Conservation (phyloP, 2,797 vertebrate species). For the Smutsia gigantea region DNA sequence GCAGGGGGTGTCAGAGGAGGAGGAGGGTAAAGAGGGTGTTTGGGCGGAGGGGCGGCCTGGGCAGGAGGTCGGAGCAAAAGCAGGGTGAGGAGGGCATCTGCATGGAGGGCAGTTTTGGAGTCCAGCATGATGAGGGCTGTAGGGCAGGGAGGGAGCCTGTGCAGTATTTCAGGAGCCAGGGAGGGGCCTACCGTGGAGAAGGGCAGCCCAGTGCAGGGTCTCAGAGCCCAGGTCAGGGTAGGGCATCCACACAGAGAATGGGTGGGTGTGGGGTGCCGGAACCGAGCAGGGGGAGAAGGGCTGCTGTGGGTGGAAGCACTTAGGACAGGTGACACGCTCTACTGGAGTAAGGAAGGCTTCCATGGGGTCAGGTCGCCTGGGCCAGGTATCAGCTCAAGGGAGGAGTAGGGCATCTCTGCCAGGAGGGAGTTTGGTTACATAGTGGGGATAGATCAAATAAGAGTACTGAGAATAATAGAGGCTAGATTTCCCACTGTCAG, state of each 20-base stretch:
- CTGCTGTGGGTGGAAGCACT: neutral
- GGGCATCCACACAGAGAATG: neutral
- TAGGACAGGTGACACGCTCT: neutral
- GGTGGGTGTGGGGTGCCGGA: neutral
- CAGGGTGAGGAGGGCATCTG: neutral
- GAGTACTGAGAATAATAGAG: neutral
- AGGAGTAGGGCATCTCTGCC: neutral
- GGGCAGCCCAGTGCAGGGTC: neutral
- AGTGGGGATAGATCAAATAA: neutral
- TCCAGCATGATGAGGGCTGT: neutral
- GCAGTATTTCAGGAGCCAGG: neutral
- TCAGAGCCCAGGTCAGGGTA: neutral
- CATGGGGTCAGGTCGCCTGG: neutral
- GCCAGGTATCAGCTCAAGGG: neutral
- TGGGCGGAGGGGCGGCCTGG: neutral
- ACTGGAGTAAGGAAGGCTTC: neutral
- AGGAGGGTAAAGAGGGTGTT: neutral
- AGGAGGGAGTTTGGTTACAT: neutral
- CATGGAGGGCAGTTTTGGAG: neutral
- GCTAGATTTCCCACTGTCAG: neutral
- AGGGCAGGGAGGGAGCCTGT: neutral
- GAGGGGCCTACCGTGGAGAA: neutral
- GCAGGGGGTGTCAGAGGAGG: neutral
- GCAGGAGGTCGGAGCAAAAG: neutral
- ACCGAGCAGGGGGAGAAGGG: neutral